A percentile compares a stretch with the other conserved stretches of the same genome.
Conservation (phyloP, 2,113 vertebrate genomes). For the Forbesichthys agassizii region DNA sequence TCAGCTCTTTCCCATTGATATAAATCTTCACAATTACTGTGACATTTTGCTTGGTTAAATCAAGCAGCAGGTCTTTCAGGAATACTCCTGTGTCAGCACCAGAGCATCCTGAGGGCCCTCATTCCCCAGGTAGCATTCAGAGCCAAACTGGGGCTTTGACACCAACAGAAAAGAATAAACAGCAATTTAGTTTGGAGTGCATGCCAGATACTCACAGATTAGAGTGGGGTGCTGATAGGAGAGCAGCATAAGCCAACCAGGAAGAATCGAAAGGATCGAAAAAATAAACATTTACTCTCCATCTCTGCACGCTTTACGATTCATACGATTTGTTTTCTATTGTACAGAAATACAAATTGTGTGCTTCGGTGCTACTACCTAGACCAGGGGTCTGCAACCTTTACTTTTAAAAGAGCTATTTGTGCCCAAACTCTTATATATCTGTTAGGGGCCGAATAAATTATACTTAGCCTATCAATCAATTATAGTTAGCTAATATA, state of each 20-base stretch:
- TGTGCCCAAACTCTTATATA: too few relatives aligned
- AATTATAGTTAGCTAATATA: too few relatives aligned
- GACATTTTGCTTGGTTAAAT: conserved; percentile 75
- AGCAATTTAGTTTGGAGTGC: conserved; percentile 72
- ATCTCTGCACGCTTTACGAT: conserved; percentile 44
- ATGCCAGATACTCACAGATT: conserved; percentile 70
- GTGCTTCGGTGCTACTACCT: conserved; percentile 20
- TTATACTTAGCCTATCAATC: too few relatives aligned
- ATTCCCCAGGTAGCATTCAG: conserved; percentile 68
- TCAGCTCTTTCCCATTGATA: conserved; percentile 80
- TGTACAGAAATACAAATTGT: conserved; percentile 40
- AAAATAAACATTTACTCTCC: conserved; percentile 67
- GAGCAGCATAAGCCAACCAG: conserved; percentile 55
- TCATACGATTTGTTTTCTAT: conserved; percentile 53
- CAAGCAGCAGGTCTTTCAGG: conserved; percentile 70
- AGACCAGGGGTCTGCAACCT: too few relatives aligned
- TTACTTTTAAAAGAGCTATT: too few relatives aligned
- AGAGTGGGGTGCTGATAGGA: conserved; percentile 61
- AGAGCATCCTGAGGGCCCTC: conserved; percentile 63
- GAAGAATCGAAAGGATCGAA: conserved; percentile 40
- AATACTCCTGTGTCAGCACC: conserved; percentile 74
- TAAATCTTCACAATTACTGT: conserved; percentile 79
- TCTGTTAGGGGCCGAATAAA: too few relatives aligned
- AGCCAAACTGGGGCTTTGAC: conserved; percentile 50
- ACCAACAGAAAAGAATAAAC: conserved; percentile 70